Evolutionary conservation across 2,888 invertebrate species (phyloP), one percentile per base, ranked within the genome.

Genomic region (Hipparchia sbordonii): DNA sequence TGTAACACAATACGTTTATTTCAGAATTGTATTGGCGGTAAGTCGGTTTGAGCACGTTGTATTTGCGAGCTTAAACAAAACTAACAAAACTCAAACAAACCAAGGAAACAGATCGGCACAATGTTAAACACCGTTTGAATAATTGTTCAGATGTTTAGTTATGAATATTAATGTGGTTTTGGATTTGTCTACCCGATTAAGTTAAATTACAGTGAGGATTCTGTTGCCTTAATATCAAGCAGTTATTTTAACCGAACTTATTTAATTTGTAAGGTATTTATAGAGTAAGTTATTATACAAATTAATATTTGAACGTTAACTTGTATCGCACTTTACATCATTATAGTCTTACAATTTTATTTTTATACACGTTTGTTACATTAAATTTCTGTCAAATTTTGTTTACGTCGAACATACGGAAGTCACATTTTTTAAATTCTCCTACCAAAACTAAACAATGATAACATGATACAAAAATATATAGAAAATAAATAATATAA

Each of bases 1-100:
- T 84, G 88, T 87, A 89, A 88, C 82, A 87, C 86, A 87, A 90
- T 87, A 87, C 86, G 81, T 82, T 82, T 83, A 86, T 87, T 89
- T 85, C 85, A 83, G 81, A 84, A 85, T 84, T 33, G 62, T 81
- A 83, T 85, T 83, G 82, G 82, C 83, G 79, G 84, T 82, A 84
- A 86, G 82, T 85, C 81, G 82, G 79, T 75, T 81, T 79, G 84
- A 87, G 87, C 85, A 89, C 84, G 75, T 74, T 76, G 77, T 76
- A 74, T 85, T 85, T 86, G 86, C 85, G 83, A 82, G 82, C 82
- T 82, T 82, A 83, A 85, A 87, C 84, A 82, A 81, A 82, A 82
- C 80, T 81, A 85, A 87, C 84, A 82, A 81, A 82, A 82, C 80
- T 81, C 77, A 80, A 80, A 82, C 80, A 80, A 82, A 83, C 83